A percentile compares a stretch with the other conserved stretches of the same genome.
Conservation (phyloP, 2,888 invertebrate genomes). For the Tyria jacobaeae region DNA sequence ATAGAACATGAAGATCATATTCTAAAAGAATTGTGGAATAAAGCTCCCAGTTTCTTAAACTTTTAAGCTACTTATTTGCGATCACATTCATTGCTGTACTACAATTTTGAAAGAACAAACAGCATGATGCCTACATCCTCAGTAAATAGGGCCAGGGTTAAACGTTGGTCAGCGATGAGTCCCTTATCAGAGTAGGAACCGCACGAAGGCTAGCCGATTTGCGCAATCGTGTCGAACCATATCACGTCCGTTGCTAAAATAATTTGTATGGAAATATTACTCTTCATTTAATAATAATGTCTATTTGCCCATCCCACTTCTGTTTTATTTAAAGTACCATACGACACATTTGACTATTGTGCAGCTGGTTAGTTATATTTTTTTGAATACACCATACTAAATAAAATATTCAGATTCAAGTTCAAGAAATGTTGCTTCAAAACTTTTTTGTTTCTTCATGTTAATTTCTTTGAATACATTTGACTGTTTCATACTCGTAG, state of each 20-base stretch:
- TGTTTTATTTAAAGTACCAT: constrained; percentile 36
- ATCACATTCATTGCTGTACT: constrained; percentile 24
- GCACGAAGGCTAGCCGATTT: constrained; percentile 80
- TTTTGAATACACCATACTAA: background rate
- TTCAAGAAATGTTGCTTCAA: background rate
- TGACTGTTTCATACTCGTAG: background rate
- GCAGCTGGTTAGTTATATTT: background rate
- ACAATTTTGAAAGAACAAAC: constrained; percentile 43
- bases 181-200: constrained; percentile 82
- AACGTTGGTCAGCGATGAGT: constrained; percentile 62
- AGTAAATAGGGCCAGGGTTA: constrained; percentile 83
- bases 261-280: constrained; percentile 71
- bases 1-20: background rate
- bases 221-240: constrained; percentile 73
- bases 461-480: background rate
- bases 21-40: background rate
- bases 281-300: constrained; percentile 52
- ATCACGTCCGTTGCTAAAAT: constrained; percentile 79
- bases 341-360: constrained; percentile 17
- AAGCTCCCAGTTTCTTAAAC: constrained; percentile 11
- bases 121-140: constrained; percentile 66
- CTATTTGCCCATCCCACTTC: constrained; percentile 25
- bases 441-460: background rate
- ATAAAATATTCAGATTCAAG: background rate
- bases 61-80: constrained; percentile 21